phyloP scores from a whole-genome alignment of 2,888 invertebrate species.

The Oxystoma pomonae region DNA sequence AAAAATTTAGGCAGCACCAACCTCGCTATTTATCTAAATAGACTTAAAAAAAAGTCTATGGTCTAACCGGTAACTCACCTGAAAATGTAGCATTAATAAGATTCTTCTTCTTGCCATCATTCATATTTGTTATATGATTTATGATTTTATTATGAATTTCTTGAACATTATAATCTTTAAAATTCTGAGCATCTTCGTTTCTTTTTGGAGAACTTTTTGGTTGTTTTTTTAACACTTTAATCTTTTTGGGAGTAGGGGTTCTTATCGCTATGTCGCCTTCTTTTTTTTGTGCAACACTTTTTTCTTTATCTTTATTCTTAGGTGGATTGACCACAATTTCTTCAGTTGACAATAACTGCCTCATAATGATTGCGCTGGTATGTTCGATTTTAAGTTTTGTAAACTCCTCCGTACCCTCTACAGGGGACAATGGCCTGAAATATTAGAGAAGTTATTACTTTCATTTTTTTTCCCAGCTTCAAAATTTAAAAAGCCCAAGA shows the following conservation, averaged over 20 bases:
- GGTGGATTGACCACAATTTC: background rate
- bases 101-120: constrained; percentile 40
- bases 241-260: background rate
- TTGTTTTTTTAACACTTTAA: constrained; percentile 7
- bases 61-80: no score
- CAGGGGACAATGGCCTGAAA: constrained; percentile 32
- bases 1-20: no score
- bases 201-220: constrained; percentile 10
- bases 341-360: constrained; percentile 32
- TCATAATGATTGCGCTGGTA: constrained; percentile 42
- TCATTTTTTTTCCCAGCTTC: no score
- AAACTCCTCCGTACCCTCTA: constrained; percentile 42
- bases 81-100: constrained; percentile 36
- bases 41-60: no score
- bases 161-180: constrained; percentile 30
- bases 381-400: constrained; percentile 40
- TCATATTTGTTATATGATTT: constrained; percentile 41
- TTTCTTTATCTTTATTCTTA: background rate
- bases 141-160: constrained; percentile 43
- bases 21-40: no score
- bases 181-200: constrained; percentile 18
- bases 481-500: no score
- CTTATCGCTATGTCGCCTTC: background rate
- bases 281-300: background rate
- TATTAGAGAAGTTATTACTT: no score